phyloP scores from a whole-genome alignment of 2,888 invertebrate genomes.

The Yponomeuta malinellus region DNA sequence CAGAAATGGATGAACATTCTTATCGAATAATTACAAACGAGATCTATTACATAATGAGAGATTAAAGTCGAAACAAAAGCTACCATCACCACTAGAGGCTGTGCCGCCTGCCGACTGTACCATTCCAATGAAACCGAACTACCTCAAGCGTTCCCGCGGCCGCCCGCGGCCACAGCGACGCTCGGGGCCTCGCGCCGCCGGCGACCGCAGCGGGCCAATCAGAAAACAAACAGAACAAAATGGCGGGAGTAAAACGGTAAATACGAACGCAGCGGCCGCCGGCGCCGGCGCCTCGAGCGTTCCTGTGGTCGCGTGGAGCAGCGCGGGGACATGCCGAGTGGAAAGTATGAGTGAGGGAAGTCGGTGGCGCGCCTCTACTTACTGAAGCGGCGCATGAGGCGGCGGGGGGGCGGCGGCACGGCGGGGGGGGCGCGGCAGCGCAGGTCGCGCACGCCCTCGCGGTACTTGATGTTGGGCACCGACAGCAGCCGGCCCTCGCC shows the following conservation, averaged over 20 bases:
- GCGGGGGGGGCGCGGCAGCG: constrained; percentile 69
- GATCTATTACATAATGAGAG: not conserved
- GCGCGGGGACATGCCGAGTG: not conserved
- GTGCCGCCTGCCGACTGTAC: constrained; percentile 43
- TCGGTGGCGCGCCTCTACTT: constrained; percentile 74
- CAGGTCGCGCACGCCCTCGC: constrained; percentile 72
- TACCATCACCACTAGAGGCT: constrained; percentile 59
- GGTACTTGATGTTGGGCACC: constrained; percentile 84
- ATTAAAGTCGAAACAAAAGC: constrained; percentile 27
- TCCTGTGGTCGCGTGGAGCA: not conserved
- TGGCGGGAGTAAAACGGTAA: not conserved
- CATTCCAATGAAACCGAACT: constrained; percentile 58
- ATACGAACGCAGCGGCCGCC: not conserved
- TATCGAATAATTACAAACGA: constrained; percentile 5
- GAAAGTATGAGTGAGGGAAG: not conserved
- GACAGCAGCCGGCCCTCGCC: constrained; percentile 79
- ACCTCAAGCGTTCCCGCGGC: constrained; percentile 23
- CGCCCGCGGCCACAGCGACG: not conserved
- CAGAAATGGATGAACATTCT: not conserved
- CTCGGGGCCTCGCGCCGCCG: not conserved
- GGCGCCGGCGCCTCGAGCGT: not conserved
- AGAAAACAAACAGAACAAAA: not conserved
- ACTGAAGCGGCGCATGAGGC: constrained; percentile 90
- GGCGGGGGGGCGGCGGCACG: constrained; percentile 81
- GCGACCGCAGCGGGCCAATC: not conserved